phyloP scores from a whole-genome alignment of 2,113 vertebrate species.

The Larimichthys polyactis region DNA sequence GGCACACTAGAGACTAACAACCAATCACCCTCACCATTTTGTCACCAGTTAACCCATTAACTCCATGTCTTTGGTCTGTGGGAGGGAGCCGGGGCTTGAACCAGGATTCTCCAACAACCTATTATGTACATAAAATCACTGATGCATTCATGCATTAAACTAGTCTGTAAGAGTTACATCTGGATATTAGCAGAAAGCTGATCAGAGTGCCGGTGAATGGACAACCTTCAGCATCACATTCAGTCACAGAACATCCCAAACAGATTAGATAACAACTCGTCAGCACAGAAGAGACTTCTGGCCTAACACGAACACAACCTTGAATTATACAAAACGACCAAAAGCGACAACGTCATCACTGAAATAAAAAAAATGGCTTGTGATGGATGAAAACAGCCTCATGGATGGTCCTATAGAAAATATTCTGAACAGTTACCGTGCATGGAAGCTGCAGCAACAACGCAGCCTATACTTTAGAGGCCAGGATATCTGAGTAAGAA shows the following conservation, averaged over 20 bases:
- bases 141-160: too few species aligned
- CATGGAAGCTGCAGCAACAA: constrained; percentile 10
- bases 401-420: neutral
- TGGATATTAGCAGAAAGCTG: neutral
- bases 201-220: neutral
- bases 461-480: neutral
- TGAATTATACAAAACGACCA: neutral
- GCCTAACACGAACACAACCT: neutral
- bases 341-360: neutral
- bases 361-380: neutral
- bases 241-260: neutral
- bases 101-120: too few species aligned
- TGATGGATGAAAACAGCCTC: too few species aligned
- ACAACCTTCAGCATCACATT: neutral
- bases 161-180: too few species aligned
- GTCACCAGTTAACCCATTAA: too few species aligned
- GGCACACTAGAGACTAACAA: too few species aligned
- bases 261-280: neutral
- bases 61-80: too few species aligned
- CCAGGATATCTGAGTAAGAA: neutral
- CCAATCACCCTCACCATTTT: too few species aligned
- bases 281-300: neutral
- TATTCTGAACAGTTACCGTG: constrained; percentile 11
- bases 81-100: too few species aligned
- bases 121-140: too few species aligned